Conservation (phyloP, 2,113 vertebrate species). For the Oryzias curvinotus region DNA sequence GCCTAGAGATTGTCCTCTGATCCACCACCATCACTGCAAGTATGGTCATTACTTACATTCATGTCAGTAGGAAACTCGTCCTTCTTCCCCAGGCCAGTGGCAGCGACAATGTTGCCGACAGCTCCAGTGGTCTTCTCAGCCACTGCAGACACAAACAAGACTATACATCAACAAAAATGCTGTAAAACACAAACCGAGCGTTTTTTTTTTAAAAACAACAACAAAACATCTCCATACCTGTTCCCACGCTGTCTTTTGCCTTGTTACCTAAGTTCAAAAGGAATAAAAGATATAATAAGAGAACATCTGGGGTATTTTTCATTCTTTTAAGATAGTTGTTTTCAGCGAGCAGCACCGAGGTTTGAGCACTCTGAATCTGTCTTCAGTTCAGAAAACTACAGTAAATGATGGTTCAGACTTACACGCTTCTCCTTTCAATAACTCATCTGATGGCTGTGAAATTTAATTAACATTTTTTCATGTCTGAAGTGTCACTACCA, state of each 20-base stretch:
- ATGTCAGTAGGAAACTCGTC: slow-evolving; percentile 93
- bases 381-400: not conserved
- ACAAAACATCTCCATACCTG: slow-evolving; percentile 80
- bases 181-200: slow-evolving; percentile 30
- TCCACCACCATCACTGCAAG: not conserved
- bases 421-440: not conserved
- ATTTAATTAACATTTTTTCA: not conserved
- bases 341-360: not conserved
- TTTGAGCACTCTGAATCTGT: not conserved
- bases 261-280: slow-evolving; percentile 82
- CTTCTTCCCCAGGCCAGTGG: slow-evolving; percentile 93
- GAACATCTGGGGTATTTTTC: slow-evolving; percentile 2
- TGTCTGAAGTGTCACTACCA: not conserved
- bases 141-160: slow-evolving; percentile 74
- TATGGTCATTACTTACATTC: slow-evolving; percentile 81
- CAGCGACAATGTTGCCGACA: slow-evolving; percentile 91
- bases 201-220: not conserved
- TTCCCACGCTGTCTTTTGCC: slow-evolving; percentile 93
- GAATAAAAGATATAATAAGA: slow-evolving; percentile 53
- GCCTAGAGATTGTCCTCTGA: too few species aligned
- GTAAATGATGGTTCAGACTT: not conserved
- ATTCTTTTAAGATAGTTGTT: not conserved
- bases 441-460: slow-evolving; percentile 1
- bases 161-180: slow-evolving; percentile 11
- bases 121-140: slow-evolving; percentile 97